Evolutionary conservation across 2,888 invertebrate genomes (phyloP).

Genomic region (Spilosoma lubricipeda): DNA sequence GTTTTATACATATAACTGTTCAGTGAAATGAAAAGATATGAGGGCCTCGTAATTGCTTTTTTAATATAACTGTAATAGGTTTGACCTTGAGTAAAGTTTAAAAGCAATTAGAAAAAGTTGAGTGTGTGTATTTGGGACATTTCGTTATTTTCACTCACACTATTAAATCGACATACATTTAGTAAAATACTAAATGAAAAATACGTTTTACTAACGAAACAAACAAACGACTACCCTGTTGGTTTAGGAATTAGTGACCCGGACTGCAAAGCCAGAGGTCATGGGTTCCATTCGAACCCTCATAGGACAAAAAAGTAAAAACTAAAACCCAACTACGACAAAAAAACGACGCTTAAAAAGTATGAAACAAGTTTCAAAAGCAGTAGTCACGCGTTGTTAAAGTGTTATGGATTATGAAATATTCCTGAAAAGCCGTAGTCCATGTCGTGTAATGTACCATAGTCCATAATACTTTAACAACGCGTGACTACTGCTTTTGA

Average conservation of each 20-base stretch:
- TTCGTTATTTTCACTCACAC: neutral
- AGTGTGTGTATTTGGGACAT: conserved; percentile 4
- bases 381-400: too few relatives aligned
- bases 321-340: too few relatives aligned
- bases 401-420: too few relatives aligned
- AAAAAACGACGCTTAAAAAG: too few relatives aligned
- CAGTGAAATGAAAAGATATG: conserved; percentile 14
- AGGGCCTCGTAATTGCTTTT: conserved; percentile 17
- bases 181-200: neutral
- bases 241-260: neutral
- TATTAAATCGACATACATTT: conserved; percentile 4
- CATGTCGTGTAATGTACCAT: too few relatives aligned
- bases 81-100: conserved; percentile 19
- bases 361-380: too few relatives aligned
- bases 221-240: neutral
- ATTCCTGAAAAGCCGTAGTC: too few relatives aligned
- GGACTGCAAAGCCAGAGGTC: neutral
- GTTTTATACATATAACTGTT: conserved; percentile 8
- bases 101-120: conserved; percentile 18
- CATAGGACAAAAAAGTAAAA: too few relatives aligned
- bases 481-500: too few relatives aligned
- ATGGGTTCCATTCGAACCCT: neutral
- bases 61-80: conserved; percentile 17
- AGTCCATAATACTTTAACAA: too few relatives aligned
- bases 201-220: neutral